Percentiles rank a stretch among this genome's conserved stretches.
Conservation (phyloP, 2,888 invertebrate genomes). For the Gastrophysa polygoni region DNA sequence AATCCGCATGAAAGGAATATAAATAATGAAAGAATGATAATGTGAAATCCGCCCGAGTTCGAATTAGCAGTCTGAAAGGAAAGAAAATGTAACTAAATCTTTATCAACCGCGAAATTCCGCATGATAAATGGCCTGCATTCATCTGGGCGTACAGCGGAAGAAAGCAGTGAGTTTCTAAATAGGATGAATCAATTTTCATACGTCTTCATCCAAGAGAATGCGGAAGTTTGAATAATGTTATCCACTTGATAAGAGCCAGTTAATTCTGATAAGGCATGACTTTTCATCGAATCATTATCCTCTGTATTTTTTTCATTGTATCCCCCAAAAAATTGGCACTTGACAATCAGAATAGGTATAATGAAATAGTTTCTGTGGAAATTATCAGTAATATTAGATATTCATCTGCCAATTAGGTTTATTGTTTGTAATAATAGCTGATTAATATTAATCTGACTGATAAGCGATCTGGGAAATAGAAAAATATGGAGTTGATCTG, state of each 20-base stretch:
- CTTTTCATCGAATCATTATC: background rate
- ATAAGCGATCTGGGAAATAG: too few species aligned
- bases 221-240: background rate
- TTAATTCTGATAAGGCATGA: background rate
- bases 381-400: too few species aligned
- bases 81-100: conserved; percentile 57
- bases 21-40: conserved; percentile 58
- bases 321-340: too few species aligned
- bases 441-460: too few species aligned
- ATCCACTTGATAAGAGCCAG: background rate
- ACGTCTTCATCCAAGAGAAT: conserved; percentile 42
- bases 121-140: conserved; percentile 58
- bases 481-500: too few species aligned
- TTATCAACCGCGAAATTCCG: conserved; percentile 56
- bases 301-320: too few species aligned
- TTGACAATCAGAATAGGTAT: too few species aligned
- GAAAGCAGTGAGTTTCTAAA: conserved; percentile 52
- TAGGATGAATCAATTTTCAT: conserved; percentile 43
- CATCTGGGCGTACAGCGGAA: conserved; percentile 48
- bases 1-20: conserved; percentile 47
- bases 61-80: conserved; percentile 53
- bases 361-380: too few species aligned
- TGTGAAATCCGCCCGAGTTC: conserved; percentile 53
- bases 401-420: too few species aligned
- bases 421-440: too few species aligned